phyloP scores from a whole-genome alignment of 1,140 invertebrate species.

The Acromyrmex echinatior region DNA sequence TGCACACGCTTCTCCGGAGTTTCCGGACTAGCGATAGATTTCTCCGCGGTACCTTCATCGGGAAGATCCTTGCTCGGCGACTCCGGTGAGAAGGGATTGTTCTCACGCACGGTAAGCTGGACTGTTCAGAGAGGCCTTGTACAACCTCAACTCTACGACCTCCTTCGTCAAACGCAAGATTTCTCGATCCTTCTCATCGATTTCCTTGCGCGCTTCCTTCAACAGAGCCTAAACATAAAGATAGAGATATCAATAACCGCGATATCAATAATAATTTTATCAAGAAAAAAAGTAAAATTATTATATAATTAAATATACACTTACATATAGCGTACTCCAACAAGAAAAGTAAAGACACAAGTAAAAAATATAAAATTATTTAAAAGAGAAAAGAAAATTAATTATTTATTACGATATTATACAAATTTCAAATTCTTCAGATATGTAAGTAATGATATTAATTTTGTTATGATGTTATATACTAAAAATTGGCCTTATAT shows the following conservation, averaged over 20 bases:
- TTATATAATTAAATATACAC: background rate
- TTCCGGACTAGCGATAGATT: conserved; percentile 60
- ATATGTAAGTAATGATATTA: too few relatives aligned
- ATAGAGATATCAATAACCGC: background rate
- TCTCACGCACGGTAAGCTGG: conserved; percentile 91
- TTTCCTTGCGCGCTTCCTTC: conserved; percentile 91
- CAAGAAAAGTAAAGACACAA: too few relatives aligned
- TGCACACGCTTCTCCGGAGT: conserved; percentile 75
- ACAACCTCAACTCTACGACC: conserved; percentile 92
- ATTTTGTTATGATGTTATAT: too few relatives aligned
- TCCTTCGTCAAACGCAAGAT: conserved; percentile 93
- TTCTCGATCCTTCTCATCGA: conserved; percentile 93
- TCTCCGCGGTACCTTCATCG: conserved; percentile 68
- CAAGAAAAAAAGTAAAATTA: background rate
- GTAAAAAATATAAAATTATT: too few relatives aligned
- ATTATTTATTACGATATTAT: too few relatives aligned
- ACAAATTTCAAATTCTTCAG: too few relatives aligned
- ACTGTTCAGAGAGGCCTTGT: conserved; percentile 92
- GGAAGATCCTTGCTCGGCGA: conserved; percentile 81
- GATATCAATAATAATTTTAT: background rate
- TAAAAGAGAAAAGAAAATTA: too few relatives aligned
- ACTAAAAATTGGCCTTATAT: too few relatives aligned
- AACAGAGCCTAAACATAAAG: conserved; percentile 88
- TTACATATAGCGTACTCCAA: too few relatives aligned
- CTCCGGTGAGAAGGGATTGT: conserved; percentile 86